These are phyloP conservation scores for Desoria tigrina DNA, from an alignment of 2,888 invertebrate species.

Conservation along the genomic window DNA sequence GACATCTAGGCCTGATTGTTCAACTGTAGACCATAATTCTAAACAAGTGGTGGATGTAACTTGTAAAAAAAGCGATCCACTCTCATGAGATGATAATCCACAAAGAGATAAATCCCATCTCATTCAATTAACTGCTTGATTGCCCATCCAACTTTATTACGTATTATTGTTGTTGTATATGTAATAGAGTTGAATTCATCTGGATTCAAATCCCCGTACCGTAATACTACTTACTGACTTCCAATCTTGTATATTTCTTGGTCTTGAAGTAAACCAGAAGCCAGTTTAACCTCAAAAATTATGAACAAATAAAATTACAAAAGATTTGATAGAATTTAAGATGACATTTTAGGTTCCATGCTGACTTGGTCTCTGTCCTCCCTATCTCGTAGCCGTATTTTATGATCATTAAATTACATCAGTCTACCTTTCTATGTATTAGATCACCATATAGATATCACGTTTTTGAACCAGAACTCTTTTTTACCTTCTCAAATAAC, in stretches of 20 bases:
- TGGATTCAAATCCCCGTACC: background rate
- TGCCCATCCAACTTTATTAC: conserved; percentile 19
- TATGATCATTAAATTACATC: conserved; percentile 47
- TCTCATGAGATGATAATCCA: background rate
- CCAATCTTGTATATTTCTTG: background rate
- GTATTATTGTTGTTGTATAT: conserved; percentile 13
- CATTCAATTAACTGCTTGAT: conserved; percentile 22
- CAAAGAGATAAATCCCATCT: conserved; percentile 9
- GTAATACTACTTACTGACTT: background rate
- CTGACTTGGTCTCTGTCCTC: conserved; percentile 41
- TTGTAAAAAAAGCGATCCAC: background rate
- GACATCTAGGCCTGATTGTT: background rate
- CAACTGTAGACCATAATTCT: conserved; percentile 1
- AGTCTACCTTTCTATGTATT: conserved; percentile 17
- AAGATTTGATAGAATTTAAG: conserved; percentile 44
- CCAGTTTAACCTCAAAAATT: conserved; percentile 19
- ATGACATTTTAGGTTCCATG: conserved; percentile 46
- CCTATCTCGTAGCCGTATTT: conserved; percentile 40
- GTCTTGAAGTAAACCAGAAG: conserved; percentile 20
- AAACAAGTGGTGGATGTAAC: too few species aligned
- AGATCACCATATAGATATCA: conserved; percentile 23
- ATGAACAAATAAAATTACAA: conserved; percentile 18
- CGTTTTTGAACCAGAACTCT: conserved; percentile 12
- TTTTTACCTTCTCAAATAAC: conserved; percentile 13
- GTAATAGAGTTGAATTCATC: background rate